phyloP scores from a whole-genome alignment of 2,113 vertebrate genomes.

The Colaptes auratus region DNA sequence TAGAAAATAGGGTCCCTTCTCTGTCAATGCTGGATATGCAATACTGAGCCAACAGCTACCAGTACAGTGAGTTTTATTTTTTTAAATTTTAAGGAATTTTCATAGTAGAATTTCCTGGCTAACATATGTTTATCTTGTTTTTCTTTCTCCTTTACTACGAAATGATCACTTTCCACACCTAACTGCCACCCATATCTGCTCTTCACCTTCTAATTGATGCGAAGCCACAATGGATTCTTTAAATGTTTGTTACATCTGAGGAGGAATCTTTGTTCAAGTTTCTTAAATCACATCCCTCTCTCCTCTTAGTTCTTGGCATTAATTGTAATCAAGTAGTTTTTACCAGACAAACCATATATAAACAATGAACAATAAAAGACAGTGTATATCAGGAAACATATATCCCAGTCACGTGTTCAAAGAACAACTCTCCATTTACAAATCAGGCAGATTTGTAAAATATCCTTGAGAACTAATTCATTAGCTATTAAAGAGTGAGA shows the following conservation, averaged over 20 bases:
- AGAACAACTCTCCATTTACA: not conserved
- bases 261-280: not conserved
- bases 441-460: not conserved
- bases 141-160: not conserved
- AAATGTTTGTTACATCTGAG: not conserved
- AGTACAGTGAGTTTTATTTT: not conserved
- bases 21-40: not conserved
- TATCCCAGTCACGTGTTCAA: no score
- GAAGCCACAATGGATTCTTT: not conserved
- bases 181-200: not conserved
- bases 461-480: not conserved
- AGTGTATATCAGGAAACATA: no score
- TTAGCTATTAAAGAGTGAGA: constrained; percentile 1
- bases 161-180: not conserved
- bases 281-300: not conserved
- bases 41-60: not conserved
- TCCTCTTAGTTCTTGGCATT: not conserved
- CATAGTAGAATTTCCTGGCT: not conserved
- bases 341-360: not conserved
- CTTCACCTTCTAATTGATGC: not conserved
- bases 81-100: not conserved
- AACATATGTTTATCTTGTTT: not conserved
- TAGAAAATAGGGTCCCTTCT: not conserved
- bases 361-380: not conserved
- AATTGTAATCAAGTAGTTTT: constrained; percentile 18